Conservation (phyloP, 2,113 vertebrate species). For the Ciconia stormi region DNA sequence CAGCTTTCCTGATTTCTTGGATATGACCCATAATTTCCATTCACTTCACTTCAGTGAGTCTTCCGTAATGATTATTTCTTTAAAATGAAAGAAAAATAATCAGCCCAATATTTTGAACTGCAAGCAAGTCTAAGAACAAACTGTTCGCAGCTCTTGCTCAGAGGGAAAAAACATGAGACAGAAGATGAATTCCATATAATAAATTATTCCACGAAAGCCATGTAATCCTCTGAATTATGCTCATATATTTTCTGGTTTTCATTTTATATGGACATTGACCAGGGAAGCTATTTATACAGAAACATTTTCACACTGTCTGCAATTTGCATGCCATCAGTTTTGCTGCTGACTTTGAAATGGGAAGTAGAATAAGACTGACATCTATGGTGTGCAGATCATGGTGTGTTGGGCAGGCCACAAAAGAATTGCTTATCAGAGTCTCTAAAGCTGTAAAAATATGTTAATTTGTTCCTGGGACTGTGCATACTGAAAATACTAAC, state of each 20-base stretch:
- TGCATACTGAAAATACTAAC: not conserved
- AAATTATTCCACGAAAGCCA: not conserved
- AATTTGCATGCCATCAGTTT: not conserved
- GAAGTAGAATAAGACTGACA: not conserved
- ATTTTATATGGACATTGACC: not conserved
- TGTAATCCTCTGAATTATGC: not conserved
- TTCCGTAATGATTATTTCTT: not conserved
- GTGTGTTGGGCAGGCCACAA: not conserved
- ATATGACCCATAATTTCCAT: not conserved
- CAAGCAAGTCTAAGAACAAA: not conserved
- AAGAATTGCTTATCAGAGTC: not conserved
- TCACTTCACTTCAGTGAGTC: not conserved
- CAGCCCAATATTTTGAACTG: not conserved
- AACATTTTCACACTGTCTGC: not conserved
- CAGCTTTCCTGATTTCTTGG: not conserved
- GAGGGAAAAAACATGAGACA: not conserved
- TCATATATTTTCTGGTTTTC: not conserved
- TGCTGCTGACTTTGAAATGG: not conserved
- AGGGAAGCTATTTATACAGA: not conserved
- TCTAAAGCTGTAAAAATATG: not conserved
- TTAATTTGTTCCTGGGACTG: not conserved
- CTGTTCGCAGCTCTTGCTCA: not conserved
- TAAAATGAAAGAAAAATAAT: not conserved
- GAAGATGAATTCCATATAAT: not conserved
- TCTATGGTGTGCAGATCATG: not conserved